Evolutionary conservation across 2,888 invertebrate genomes (phyloP).

Genomic region (Tetrapedia diversipes): DNA sequence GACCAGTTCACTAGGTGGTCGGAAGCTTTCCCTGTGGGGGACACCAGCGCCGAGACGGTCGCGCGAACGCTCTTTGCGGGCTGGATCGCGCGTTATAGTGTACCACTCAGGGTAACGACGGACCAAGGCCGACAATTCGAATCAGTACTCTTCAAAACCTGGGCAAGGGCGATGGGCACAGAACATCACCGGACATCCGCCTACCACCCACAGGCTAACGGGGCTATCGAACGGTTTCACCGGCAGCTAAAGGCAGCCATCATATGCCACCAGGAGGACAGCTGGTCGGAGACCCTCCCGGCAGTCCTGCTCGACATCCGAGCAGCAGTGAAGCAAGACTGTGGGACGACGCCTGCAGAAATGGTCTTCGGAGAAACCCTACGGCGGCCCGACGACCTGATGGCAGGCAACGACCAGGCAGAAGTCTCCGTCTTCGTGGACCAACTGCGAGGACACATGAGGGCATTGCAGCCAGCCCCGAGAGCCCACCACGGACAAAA

Average conservation of each 20-base stretch:
- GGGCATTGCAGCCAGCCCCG: no score
- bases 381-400: no score
- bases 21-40: background rate
- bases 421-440: no score
- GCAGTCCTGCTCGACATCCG: conserved; percentile 76
- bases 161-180: background rate
- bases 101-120: background rate
- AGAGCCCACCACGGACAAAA: conserved; percentile 13
- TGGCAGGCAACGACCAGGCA: no score
- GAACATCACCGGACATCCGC: conserved; percentile 51
- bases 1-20: background rate
- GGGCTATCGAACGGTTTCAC: background rate
- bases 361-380: no score
- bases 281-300: background rate
- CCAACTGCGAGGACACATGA: no score
- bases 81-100: background rate
- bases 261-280: background rate
- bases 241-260: background rate
- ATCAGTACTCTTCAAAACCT: background rate
- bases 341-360: conserved; percentile 50
- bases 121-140: conserved; percentile 12
- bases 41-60: no score
- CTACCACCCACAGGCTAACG: background rate
- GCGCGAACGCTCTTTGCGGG: no score
- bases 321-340: conserved; percentile 70